Percentiles rank a stretch among this genome's conserved stretches.
These are phyloP conservation scores for Galbula dea DNA, from an alignment of 2,113 vertebrate species.

Conservation along the genomic window DNA sequence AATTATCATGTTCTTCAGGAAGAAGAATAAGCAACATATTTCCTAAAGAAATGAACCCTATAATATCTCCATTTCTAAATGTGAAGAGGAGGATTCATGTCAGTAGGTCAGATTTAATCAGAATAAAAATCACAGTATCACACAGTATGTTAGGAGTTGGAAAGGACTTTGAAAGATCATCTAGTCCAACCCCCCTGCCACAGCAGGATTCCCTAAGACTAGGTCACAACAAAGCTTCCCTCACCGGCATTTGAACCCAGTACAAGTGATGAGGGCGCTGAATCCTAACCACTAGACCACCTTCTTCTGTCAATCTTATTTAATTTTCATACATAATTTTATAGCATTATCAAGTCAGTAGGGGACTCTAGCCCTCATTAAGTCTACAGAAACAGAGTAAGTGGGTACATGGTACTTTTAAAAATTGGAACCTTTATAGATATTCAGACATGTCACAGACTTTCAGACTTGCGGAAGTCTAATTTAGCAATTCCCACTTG, in stretches of 20 bases:
- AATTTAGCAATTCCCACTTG: neutral
- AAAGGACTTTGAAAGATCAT: too few species aligned
- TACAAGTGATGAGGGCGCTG: too few species aligned
- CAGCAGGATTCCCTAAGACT: too few species aligned
- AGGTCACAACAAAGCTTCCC: too few species aligned
- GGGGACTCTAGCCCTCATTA: neutral
- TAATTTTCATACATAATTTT: neutral
- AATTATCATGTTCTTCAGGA: neutral
- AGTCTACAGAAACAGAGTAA: neutral
- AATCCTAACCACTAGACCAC: too few species aligned
- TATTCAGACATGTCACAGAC: neutral
- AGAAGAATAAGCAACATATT: neutral
- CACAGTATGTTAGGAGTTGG: too few species aligned
- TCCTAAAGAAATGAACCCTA: neutral
- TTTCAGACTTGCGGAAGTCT: neutral
- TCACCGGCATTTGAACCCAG: too few species aligned
- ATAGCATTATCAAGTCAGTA: neutral
- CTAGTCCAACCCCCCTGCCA: too few species aligned
- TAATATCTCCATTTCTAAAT: neutral
- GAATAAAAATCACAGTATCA: too few species aligned
- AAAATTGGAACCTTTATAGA: neutral
- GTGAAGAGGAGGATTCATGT: neutral
- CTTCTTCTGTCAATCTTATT: too few species aligned
- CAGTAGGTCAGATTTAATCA: neutral
- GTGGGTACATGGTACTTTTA: accelerated